Base-by-base conservation (phyloP, 2,113 vertebrate genomes). In the Labeo catla region DNA sequence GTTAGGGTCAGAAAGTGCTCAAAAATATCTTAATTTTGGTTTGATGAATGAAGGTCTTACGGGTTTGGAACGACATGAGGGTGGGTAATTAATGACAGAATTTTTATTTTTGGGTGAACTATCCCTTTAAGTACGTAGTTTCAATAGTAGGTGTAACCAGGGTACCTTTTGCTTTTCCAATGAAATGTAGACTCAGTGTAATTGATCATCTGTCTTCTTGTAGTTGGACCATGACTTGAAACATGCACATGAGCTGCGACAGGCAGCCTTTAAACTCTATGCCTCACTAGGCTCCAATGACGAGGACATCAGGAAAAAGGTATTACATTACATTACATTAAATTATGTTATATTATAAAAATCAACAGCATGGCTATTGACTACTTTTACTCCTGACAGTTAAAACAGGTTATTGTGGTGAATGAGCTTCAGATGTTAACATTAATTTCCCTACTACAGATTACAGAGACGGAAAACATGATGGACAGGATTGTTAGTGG, bases 391-490 rank as follows among this genome's bases (percentile, higher is more conserved):
- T 34, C 63, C 23, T 4, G 11, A 34, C 23, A 66, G 6, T 66
- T 66, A 66, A 66, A 66, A 34, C 10, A 28, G 1, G 63, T 13
- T 34, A 34, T 66, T 66, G 12, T 66, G 28, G 12, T 66, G 9
- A 66, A 52, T 13, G n/a, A n/a, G 8, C 19, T 61, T n/a, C n/a
- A 7, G 57, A 61, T 61, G 19, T 61, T 61, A 61, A 61, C 9
- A 13, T 45, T 4, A 19, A 88, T 88, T 91, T 86, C 85, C 90
- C 88, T 87, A 76, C 93, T 61, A 36, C 94, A 99, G 98, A 99
- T 99, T 92, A 99, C 99, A 89, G 98, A 99, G 93, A 99, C 98
- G 0, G 98, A 99, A 93, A 99, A 98, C 95, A 99, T 99, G 98
- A 99, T 99, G 98, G 98, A 99, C 93, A 96, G 98, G 83, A 98